Percentiles rank a stretch among this genome's conserved stretches.
Conservation (phyloP, 2,888 invertebrate genomes). For the Antheraea assamensis region DNA sequence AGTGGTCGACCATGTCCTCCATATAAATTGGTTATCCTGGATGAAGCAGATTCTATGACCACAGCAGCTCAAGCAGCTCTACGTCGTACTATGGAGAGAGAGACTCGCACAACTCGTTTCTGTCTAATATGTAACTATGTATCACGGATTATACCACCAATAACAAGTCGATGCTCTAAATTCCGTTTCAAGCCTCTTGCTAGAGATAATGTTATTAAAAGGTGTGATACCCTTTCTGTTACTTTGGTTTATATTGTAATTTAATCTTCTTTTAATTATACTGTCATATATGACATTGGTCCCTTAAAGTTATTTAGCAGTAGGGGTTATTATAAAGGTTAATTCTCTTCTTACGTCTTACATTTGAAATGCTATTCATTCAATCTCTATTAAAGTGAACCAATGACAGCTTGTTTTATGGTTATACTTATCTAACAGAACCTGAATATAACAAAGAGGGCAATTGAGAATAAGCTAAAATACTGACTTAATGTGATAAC, state of each 20-base stretch:
- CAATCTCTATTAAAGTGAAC: too few species aligned
- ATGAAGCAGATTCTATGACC: slow-evolving; percentile 99
- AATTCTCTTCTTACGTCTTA: too few species aligned
- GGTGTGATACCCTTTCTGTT: slow-evolving; percentile 47
- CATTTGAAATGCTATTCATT: too few species aligned
- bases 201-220: slow-evolving; percentile 85
- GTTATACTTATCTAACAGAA: too few species aligned
- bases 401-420: too few species aligned
- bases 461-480: too few species aligned
- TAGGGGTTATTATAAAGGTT: too few species aligned
- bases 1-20: slow-evolving; percentile 95
- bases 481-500: too few species aligned
- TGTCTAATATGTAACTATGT: slow-evolving; percentile 99
- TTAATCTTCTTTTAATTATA: background rate
- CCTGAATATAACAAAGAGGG: too few species aligned
- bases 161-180: slow-evolving; percentile 98
- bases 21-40: slow-evolving; percentile 97
- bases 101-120: slow-evolving; percentile 96
- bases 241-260: background rate
- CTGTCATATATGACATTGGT: background rate
- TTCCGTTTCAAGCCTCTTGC: slow-evolving; percentile 97
- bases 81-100: slow-evolving; percentile 98
- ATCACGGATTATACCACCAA: slow-evolving; percentile 97
- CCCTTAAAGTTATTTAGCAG: background rate
- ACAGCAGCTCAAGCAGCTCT: slow-evolving; percentile 97